Evolutionary conservation across 2,797 vertebrate species (phyloP).

Genomic region (Brachyrhaphis roseni): DNA sequence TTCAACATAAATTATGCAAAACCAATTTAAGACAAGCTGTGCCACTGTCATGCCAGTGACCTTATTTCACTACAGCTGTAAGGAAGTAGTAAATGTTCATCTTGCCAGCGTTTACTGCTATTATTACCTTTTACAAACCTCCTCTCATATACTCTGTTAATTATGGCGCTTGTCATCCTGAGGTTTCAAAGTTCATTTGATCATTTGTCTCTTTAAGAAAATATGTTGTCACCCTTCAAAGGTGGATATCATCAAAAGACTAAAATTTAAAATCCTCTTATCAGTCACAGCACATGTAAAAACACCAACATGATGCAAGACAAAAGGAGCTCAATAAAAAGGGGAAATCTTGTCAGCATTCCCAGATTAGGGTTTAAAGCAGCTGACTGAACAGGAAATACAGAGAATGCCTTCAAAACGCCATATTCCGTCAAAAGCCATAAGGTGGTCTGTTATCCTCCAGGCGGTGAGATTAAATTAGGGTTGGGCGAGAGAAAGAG

Average conservation of each 20-base stretch:
- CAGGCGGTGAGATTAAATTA: slow-evolving; percentile 13
- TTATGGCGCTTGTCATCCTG: slow-evolving; percentile 10
- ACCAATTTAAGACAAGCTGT: background rate
- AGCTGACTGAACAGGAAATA: slow-evolving; percentile 1
- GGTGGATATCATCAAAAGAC: slow-evolving; percentile 21
- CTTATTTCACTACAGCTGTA: slow-evolving; percentile 1
- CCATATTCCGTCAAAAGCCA: slow-evolving; percentile 40
- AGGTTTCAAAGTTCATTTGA: slow-evolving; percentile 20
- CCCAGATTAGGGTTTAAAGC: slow-evolving; percentile 53
- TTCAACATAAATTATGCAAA: background rate
- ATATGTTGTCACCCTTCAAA: slow-evolving; percentile 25
- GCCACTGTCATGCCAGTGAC: background rate
- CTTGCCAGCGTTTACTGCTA: slow-evolving; percentile 13
- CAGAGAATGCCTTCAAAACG: slow-evolving; percentile 42
- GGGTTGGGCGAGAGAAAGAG: slow-evolving; percentile 4
- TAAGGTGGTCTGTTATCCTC: slow-evolving; percentile 27
- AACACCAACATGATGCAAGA: slow-evolving; percentile 10
- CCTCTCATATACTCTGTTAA: slow-evolving; percentile 7
- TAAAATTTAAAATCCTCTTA: slow-evolving; percentile 33
- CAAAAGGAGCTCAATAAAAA: slow-evolving; percentile 33
- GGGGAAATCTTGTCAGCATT: slow-evolving; percentile 46
- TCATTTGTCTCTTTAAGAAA: slow-evolving; percentile 11
- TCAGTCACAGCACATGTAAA: slow-evolving; percentile 20
- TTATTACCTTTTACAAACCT: slow-evolving; percentile 4
- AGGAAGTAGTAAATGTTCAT: slow-evolving; percentile 33